These are phyloP conservation scores for Pycnomerus fuliginosus DNA, from an alignment of 2,888 invertebrate genomes.

Conservation along the genomic window DNA sequence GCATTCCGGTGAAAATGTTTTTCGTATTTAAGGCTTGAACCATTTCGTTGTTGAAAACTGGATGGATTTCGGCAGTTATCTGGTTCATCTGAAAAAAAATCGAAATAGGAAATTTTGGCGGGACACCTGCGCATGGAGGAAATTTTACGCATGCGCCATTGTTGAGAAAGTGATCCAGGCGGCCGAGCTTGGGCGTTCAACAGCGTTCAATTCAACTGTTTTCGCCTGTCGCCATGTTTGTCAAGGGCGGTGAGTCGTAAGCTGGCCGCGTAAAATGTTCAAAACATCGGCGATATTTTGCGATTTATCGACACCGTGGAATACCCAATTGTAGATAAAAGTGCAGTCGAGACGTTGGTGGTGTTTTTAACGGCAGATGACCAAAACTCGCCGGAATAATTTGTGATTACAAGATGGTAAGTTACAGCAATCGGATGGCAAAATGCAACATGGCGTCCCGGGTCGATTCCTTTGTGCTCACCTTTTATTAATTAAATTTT, in stretches of 20 bases:
- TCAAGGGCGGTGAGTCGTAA: conserved; percentile 53
- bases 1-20: conserved; percentile 58
- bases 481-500: too few species aligned
- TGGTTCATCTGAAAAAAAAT: conserved; percentile 23
- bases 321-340: conserved; percentile 56
- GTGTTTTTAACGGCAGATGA: conserved; percentile 59
- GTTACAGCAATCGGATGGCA: conserved; percentile 51
- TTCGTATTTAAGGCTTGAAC: conserved; percentile 55
- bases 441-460: conserved; percentile 56
- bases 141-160: conserved; percentile 31
- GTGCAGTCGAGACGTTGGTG: conserved; percentile 51
- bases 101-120: background rate
- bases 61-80: conserved; percentile 25
- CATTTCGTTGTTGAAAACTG: conserved; percentile 50
- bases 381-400: conserved; percentile 58
- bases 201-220: conserved; percentile 27
- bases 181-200: conserved; percentile 34
- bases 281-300: conserved; percentile 55
- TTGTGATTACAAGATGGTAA: conserved; percentile 70
- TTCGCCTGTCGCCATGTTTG: conserved; percentile 58
- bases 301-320: conserved; percentile 57
- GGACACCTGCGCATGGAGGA: too few species aligned
- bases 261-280: conserved; percentile 53
- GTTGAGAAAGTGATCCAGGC: conserved; percentile 30
- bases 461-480: conserved; percentile 15